phyloP scores from a whole-genome alignment of 2,113 vertebrate species.

The Eclectus roratus region DNA sequence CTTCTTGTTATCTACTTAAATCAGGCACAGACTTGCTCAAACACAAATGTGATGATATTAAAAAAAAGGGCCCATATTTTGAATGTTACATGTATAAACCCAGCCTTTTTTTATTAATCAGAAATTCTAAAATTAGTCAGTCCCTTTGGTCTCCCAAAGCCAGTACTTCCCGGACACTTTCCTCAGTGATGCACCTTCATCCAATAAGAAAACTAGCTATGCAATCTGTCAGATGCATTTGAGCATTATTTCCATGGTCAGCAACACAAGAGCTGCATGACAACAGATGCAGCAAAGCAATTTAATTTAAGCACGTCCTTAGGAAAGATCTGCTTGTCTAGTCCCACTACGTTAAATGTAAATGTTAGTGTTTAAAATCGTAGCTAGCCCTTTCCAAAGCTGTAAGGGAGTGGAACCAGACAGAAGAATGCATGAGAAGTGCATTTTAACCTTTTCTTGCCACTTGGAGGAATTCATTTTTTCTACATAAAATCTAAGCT shows the following conservation, averaged over 20 bases:
- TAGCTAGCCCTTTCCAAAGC: not conserved
- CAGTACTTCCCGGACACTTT: not conserved
- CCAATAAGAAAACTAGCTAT: not conserved
- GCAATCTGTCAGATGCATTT: not conserved
- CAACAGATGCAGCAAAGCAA: not conserved
- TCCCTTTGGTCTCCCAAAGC: not conserved
- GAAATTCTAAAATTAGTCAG: not conserved
- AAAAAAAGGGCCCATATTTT: not conserved
- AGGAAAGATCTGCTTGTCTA: not conserved
- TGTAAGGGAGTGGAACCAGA: not conserved
- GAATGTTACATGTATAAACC: not conserved
- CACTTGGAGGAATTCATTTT: not conserved
- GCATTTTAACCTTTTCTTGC: not conserved
- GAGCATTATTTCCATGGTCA: not conserved
- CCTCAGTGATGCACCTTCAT: not conserved
- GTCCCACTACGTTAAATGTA: not conserved
- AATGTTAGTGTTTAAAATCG: not conserved
- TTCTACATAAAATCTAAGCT: not conserved
- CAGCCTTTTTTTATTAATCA: not conserved
- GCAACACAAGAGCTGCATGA: not conserved
- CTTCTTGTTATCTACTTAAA: not conserved
- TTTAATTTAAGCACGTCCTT: not conserved
- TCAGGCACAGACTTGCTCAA: not conserved
- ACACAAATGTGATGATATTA: not conserved
- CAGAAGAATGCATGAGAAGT: not conserved